phyloP scores from a whole-genome alignment of 2,888 invertebrate species.

The Poecilobothrus nobilitatus region DNA sequence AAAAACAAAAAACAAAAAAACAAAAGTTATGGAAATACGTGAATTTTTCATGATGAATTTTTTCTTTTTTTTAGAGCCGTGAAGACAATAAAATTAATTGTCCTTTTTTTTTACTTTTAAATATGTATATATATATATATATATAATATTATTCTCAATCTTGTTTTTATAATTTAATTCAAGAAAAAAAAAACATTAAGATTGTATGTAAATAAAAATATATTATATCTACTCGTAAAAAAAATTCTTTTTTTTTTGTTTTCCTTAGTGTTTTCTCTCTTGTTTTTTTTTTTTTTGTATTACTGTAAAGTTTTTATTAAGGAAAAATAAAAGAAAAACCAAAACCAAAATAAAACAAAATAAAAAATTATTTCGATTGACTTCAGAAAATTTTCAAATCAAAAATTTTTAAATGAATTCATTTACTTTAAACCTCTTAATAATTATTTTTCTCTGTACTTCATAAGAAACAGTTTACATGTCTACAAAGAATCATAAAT shows the following conservation, averaged over 20 bases:
- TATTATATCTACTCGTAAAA: not conserved
- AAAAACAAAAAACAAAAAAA: not conserved
- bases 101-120: not conserved
- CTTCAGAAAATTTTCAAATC: too few species aligned
- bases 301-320: too few species aligned
- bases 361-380: too few species aligned
- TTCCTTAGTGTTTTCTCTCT: not conserved
- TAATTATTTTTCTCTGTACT: too few species aligned
- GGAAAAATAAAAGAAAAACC: too few species aligned
- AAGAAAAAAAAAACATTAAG: conserved; percentile 1
- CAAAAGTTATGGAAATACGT: not conserved
- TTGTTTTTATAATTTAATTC: not conserved
- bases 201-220: not conserved
- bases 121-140: too few species aligned
- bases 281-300: too few species aligned
- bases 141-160: not conserved
- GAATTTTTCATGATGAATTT: not conserved
- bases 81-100: conserved; percentile 6
- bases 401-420: too few species aligned
- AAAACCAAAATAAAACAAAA: too few species aligned
- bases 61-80: not conserved
- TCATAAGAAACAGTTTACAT: too few species aligned
- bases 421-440: too few species aligned
- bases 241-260: not conserved
- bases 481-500: too few species aligned